Percentiles rank a stretch among this genome's conserved stretches.
Evolutionary conservation across 2,113 vertebrate species (phyloP).

Genomic region (Nansenia antarctica): DNA sequence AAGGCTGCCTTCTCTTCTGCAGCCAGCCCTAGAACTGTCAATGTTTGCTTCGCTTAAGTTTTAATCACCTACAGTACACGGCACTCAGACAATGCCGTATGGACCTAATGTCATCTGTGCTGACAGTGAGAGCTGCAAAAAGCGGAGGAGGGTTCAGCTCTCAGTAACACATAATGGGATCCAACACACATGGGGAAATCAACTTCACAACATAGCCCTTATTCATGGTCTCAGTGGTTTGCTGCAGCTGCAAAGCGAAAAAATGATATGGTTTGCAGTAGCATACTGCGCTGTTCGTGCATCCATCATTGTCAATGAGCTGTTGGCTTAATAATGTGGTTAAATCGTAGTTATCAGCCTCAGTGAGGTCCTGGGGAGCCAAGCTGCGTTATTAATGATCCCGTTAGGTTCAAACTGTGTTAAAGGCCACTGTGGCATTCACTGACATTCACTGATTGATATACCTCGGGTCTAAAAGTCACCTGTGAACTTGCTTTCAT

Average conservation of each 20-base stretch:
- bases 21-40: not conserved
- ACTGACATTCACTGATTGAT: conserved; percentile 22
- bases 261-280: not conserved
- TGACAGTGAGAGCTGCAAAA: too few relatives aligned
- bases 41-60: not conserved
- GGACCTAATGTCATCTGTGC: not conserved
- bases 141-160: not conserved
- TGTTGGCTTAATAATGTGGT: not conserved
- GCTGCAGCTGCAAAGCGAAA: not conserved
- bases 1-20: too few relatives aligned
- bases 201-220: too few relatives aligned
- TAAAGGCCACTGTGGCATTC: conserved; percentile 20
- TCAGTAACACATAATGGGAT: not conserved
- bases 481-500: not conserved
- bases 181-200: too few relatives aligned
- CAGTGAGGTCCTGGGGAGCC: not conserved
- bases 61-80: not conserved
- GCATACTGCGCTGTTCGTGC: not conserved
- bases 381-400: conserved; percentile 8
- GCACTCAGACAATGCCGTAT: not conserved
- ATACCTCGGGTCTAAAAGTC: not conserved
- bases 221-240: not conserved
- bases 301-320: not conserved
- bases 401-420: conserved; percentile 9
- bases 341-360: not conserved